phyloP scores from a whole-genome alignment of 2,888 invertebrate genomes.

The Hydraecia micacea region DNA sequence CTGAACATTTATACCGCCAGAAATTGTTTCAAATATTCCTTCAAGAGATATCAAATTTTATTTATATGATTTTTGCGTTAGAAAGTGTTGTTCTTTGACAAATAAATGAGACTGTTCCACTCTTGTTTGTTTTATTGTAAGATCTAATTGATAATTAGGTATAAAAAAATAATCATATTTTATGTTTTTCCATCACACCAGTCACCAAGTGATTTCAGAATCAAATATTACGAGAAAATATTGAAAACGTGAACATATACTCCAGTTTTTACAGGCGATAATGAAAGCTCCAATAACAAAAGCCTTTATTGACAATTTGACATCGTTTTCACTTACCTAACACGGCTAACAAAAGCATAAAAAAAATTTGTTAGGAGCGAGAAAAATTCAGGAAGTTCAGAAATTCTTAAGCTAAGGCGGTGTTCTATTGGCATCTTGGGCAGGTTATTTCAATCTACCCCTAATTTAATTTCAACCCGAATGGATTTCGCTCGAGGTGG shows the following conservation, averaged over 20 bases:
- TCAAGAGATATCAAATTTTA: not conserved
- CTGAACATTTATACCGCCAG: conserved; percentile 10
- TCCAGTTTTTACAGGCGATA: not conserved
- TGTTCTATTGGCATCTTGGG: conserved; percentile 69
- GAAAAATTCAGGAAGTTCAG: conserved; percentile 58
- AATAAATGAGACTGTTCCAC: too few species aligned
- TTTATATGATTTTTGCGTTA: not conserved
- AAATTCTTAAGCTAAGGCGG: conserved; percentile 65
- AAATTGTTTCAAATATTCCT: conserved; percentile 23
- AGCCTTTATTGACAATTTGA: conserved; percentile 56
- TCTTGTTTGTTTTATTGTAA: not conserved
- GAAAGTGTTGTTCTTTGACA: not conserved
- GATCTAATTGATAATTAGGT: not conserved
- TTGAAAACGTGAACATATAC: not conserved
- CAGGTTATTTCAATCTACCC: conserved; percentile 75
- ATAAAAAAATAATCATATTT: not conserved
- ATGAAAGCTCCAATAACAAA: conserved; percentile 20
- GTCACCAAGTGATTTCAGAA: not conserved
- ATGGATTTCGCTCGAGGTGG: conserved; percentile 70
- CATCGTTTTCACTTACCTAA: conserved; percentile 52
- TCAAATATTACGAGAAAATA: not conserved
- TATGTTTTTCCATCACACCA: not conserved
- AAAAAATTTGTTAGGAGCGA: conserved; percentile 53
- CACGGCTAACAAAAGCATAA: conserved; percentile 57
- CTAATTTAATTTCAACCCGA: conserved; percentile 72